phyloP scores from a whole-genome alignment of 2,797 vertebrate genomes.

The Alcedo quadribrachys region DNA sequence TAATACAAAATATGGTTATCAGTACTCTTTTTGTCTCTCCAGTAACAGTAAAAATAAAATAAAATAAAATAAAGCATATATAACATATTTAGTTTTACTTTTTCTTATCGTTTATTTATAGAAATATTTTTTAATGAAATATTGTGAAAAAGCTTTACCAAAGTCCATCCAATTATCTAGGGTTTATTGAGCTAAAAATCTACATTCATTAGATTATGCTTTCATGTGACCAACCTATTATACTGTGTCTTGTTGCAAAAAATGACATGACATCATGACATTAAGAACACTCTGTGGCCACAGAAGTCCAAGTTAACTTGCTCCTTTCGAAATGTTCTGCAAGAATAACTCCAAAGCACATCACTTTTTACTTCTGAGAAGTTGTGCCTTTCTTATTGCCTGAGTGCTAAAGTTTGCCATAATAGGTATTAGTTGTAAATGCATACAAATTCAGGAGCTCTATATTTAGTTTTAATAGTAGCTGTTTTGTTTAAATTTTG shows the following conservation, averaged over 20 bases:
- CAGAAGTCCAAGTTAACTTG: background rate
- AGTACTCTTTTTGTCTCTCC: background rate
- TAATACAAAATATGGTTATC: background rate
- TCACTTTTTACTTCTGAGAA: background rate
- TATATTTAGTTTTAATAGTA: background rate
- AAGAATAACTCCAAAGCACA: background rate
- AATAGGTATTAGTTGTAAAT: background rate
- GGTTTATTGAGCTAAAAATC: background rate
- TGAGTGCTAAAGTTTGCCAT: background rate
- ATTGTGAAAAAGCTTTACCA: background rate
- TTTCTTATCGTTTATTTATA: background rate
- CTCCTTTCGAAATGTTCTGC: accelerated
- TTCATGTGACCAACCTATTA: accelerated
- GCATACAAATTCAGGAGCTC: background rate
- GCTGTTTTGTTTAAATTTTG: background rate
- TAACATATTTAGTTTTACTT: background rate
- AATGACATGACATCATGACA: background rate
- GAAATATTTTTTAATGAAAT: background rate
- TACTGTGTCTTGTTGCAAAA: background rate
- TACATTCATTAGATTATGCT: background rate
- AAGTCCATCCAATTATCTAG: background rate
- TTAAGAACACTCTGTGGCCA: background rate
- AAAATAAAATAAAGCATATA: background rate
- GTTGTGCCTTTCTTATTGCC: background rate
- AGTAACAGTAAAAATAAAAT: background rate